phyloP scores from a whole-genome alignment of 1,140 invertebrate genomes.

The Lutraria rhynchaena region DNA sequence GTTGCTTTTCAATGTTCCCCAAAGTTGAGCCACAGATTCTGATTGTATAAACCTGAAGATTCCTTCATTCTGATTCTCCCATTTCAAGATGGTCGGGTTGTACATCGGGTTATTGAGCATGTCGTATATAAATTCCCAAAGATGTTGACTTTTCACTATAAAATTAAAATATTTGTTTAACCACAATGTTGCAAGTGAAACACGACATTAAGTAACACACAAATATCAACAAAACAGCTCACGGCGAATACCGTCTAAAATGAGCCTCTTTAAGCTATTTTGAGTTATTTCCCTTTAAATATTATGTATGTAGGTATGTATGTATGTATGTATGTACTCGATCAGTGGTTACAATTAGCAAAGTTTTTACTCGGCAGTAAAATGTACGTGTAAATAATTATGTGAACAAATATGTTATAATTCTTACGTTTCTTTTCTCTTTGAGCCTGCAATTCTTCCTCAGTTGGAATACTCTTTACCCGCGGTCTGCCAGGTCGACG shows the following conservation, averaged over 20 bases:
- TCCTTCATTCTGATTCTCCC: constrained; percentile 93
- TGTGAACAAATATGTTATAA: too few relatives aligned
- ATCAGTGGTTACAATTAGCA: too few relatives aligned
- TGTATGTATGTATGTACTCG: constrained; percentile 7
- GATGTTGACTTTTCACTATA: constrained; percentile 77
- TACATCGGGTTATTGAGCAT: constrained; percentile 77
- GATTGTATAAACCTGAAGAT: constrained; percentile 94
- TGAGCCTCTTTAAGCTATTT: too few relatives aligned
- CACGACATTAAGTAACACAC: too few relatives aligned
- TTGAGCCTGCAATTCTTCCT: constrained; percentile 68
- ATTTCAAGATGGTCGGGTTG: constrained; percentile 85
- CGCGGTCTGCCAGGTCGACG: constrained; percentile 73
- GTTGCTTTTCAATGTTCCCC: constrained; percentile 93
- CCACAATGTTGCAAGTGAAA: too few relatives aligned
- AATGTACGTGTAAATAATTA: too few relatives aligned
- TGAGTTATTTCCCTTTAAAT: too few relatives aligned
- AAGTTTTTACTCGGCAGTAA: too few relatives aligned
- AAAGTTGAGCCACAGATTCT: constrained; percentile 93
- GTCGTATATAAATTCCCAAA: constrained; percentile 81
- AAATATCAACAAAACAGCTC: too few relatives aligned
- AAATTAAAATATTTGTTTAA: constrained; percentile 42
- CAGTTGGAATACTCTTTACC: constrained; percentile 71
- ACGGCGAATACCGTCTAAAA: too few relatives aligned
- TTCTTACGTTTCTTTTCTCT: constrained; percentile 76
- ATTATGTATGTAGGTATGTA: constrained; percentile 3